A percentile compares a stretch with the other conserved stretches of the same genome.
Conservation (phyloP, 2,113 vertebrate species). For the Erinaceus europaeus region DNA sequence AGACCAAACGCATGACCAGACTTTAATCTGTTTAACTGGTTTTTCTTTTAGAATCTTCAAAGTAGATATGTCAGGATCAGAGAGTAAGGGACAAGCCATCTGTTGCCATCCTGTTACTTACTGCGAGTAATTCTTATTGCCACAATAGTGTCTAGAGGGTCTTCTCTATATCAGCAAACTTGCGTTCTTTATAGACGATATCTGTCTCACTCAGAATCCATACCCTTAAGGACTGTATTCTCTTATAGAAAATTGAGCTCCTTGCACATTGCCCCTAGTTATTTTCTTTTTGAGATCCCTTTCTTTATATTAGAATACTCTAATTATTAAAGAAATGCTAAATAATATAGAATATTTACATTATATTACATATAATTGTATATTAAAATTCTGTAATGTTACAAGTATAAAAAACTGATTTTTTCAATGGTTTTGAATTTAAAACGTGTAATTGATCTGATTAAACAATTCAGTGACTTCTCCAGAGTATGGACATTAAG, state of each 20-base stretch:
- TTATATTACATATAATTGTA: no score
- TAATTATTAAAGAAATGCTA: not conserved
- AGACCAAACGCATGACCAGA: conserved; percentile 11
- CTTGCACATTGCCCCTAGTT: not conserved
- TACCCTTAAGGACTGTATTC: not conserved
- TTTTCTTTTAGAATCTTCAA: conserved; percentile 28
- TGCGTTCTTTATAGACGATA: not conserved
- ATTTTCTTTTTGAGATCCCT: not conserved
- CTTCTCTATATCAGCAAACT: not conserved
- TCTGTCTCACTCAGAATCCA: not conserved
- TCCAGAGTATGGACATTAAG: not conserved
- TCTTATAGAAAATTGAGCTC: not conserved
- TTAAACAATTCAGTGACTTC: not conserved
- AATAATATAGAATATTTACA: not conserved
- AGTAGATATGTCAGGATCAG: conserved; percentile 19
- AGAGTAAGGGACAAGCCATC: not conserved
- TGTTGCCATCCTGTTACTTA: not conserved
- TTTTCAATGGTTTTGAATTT: not conserved
- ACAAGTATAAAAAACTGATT: not conserved
- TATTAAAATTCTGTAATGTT: not conserved
- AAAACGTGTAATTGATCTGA: not conserved
- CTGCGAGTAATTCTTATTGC: not conserved
- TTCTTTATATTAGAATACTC: not conserved
- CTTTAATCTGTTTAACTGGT: conserved; percentile 28
- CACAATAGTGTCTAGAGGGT: not conserved